These are phyloP conservation scores for Columba guinea DNA, from an alignment of 2,797 vertebrate genomes.

Conservation along the genomic window DNA sequence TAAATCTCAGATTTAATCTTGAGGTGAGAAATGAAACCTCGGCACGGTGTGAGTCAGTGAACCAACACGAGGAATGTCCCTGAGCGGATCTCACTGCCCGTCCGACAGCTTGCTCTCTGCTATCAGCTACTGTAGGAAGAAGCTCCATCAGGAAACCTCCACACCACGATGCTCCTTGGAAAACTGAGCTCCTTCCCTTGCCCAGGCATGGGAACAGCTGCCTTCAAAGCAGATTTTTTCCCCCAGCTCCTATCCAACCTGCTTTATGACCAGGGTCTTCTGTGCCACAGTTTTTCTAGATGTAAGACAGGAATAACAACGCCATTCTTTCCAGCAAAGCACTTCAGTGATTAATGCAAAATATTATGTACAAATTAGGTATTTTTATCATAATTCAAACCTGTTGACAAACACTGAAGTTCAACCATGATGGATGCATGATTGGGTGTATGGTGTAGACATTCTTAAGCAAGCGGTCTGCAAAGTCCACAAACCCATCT, in stretches of 20 bases:
- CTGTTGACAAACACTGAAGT: conserved; percentile 36
- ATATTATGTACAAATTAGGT: background rate
- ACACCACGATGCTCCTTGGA: background rate
- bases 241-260: background rate
- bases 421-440: conserved; percentile 23
- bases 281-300: background rate
- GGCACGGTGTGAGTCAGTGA: background rate
- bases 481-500: conserved; percentile 54
- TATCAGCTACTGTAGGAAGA: background rate
- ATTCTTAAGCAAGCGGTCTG: conserved; percentile 30
- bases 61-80: background rate
- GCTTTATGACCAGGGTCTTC: background rate
- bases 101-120: background rate
- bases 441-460: conserved; percentile 15
- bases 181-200: background rate
- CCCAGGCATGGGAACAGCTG: background rate
- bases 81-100: background rate
- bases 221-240: background rate
- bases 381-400: conserved; percentile 13
- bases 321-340: background rate
- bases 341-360: background rate
- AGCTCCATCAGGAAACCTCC: background rate
- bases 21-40: conserved; percentile 39
- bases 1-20: conserved; percentile 21
- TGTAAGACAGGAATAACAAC: background rate